Evolutionary conservation across 64 coral and sea anemone genomes (phyloP), one percentile per base, ranked within the genome.

Genomic region (Montipora efflorescens): DNA sequence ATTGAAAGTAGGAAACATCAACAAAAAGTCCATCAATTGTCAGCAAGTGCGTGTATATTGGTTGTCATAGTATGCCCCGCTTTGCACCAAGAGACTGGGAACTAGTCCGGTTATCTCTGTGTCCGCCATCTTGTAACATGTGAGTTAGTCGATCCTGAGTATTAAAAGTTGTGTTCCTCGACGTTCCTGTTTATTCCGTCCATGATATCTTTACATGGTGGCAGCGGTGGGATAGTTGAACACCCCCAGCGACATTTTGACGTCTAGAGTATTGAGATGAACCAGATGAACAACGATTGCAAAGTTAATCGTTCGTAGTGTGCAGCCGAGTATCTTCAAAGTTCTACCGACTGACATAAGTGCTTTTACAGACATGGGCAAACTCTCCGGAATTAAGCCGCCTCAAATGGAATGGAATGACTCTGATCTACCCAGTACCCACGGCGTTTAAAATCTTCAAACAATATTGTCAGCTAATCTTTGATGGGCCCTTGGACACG

Each of bases 331-430:
- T n/a, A 73, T n/a, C 19, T 73, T 2, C 16, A 8, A 23, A 73
- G 5, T 21, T n/a, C 8, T n/a, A 73, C 70, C 70, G 21, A 5
- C 19, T 20, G 19, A 73, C 70, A 73, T 5, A 36, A 36, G 28
- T 23, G 20, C 21, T 4, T 73, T 20, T 70, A 15, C 16, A 73
- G 23, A 73, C 19, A 73, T 23, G 70, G 70, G 70, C 70, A 48
- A 52, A 47, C 8, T 79, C 2, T 50, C 76, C 0, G 47, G 48
- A 48, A 78, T 78, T 3, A 78, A 78, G 13, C 76, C 76, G 76
- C 76, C 76, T 48, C 48, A 78, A 2, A 78, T 79, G 46, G 76
- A 79, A 19, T 79, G 76, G 76, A 52, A 52, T 79, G 76, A 52
- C 14, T 2, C 76, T n/a, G 55, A 64, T 8, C 18, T 36, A 36